A percentile compares a stretch with the other conserved stretches of the same genome.
Conservation (phyloP, 2,797 vertebrate genomes). For the Poliocrania exsul region DNA sequence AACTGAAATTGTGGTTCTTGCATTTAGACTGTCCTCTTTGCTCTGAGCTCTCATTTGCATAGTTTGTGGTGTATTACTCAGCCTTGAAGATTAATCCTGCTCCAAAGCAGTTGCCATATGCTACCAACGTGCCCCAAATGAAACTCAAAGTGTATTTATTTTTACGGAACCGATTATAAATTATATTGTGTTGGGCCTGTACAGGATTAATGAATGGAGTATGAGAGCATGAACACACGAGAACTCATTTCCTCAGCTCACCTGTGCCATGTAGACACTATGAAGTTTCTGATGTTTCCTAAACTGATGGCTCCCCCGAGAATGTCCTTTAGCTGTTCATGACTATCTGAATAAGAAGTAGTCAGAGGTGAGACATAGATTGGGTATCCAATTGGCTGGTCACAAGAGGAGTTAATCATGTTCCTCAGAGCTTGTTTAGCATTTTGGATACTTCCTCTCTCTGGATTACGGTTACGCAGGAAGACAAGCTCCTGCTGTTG, state of each 20-base stretch:
- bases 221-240: neutral
- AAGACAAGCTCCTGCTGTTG: constrained; percentile 98
- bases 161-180: neutral
- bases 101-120: neutral
- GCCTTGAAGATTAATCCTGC: neutral
- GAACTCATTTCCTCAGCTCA: constrained; percentile 46
- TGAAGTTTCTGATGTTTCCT: constrained; percentile 91
- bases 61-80: neutral
- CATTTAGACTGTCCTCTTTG: neutral
- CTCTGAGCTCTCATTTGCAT: neutral
- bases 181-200: neutral
- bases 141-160: neutral
- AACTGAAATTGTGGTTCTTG: neutral
- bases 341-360: constrained; percentile 95
- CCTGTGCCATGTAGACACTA: constrained; percentile 98
- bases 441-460: constrained; percentile 98
- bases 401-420: constrained; percentile 99
- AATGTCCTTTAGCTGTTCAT: constrained; percentile 91
- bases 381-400: constrained; percentile 97
- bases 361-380: constrained; percentile 98
- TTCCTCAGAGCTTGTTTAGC: constrained; percentile 97
- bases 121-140: neutral
- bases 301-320: constrained; percentile 96
- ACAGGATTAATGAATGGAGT: neutral
- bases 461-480: constrained; percentile 94